Evolutionary conservation across 2,113 vertebrate species (phyloP).

Genomic region (Rhegmatorhina hoffmannsi): DNA sequence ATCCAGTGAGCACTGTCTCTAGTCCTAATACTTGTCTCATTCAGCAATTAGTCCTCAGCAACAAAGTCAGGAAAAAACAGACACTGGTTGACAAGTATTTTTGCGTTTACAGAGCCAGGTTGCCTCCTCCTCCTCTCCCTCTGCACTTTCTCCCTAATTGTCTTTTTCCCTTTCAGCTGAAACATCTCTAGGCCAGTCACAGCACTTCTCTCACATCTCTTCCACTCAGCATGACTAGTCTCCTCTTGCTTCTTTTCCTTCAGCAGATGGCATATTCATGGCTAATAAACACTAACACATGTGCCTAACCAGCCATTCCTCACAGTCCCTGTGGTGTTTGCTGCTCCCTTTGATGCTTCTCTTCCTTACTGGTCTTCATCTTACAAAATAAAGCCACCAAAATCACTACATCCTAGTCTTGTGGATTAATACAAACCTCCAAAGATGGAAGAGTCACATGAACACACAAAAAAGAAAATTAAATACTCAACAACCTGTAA

Average conservation of each 20-base stretch:
- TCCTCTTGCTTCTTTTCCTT: neutral
- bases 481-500: neutral
- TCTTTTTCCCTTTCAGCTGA: neutral
- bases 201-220: neutral
- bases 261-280: neutral
- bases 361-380: neutral
- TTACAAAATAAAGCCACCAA: neutral
- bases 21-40: neutral
- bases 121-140: neutral
- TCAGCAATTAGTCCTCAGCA: neutral
- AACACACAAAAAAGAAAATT: neutral
- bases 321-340: rapidly evolving
- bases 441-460: neutral
- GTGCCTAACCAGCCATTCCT: neutral
- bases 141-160: neutral
- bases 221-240: neutral
- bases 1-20: neutral
- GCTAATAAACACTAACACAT: neutral
- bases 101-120: neutral
- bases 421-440: neutral
- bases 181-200: neutral
- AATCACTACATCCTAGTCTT: neutral
- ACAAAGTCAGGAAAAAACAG: neutral
- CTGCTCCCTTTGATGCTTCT: neutral
- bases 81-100: neutral